A percentile compares a stretch with the other conserved stretches of the same genome.
These are phyloP conservation scores for Tolmerus cingulatus DNA, from an alignment of 2,888 invertebrate genomes.

Conservation along the genomic window DNA sequence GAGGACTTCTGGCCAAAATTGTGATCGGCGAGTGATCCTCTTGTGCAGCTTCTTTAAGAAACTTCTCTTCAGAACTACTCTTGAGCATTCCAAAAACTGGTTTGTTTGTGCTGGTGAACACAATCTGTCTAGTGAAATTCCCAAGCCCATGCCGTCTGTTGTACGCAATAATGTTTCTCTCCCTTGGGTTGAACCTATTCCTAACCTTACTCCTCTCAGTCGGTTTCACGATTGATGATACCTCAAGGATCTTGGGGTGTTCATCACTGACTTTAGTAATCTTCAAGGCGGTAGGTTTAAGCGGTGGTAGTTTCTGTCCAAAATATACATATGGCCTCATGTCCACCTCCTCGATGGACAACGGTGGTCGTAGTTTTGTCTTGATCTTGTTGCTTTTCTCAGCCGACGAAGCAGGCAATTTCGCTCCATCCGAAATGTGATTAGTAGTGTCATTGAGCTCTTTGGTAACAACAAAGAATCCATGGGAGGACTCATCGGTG, in stretches of 20 bases:
- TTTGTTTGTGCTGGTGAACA: not conserved
- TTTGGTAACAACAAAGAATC: conserved; percentile 61
- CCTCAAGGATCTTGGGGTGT: conserved; percentile 67
- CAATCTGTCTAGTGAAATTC: conserved; percentile 55
- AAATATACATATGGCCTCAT: conserved; percentile 76
- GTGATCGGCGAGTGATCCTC: conserved; percentile 39
- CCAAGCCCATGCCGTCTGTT: conserved; percentile 55
- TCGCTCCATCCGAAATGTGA: conserved; percentile 57
- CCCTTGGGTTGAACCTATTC: conserved; percentile 47
- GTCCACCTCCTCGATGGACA: conserved; percentile 62
- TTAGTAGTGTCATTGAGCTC: conserved; percentile 61
- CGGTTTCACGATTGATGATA: conserved; percentile 66
- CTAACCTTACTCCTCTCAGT: conserved; percentile 51
- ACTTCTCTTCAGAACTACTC: conserved; percentile 34
- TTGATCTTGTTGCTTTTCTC: conserved; percentile 52
- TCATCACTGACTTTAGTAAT: conserved; percentile 67
- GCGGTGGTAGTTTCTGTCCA: conserved; percentile 70
- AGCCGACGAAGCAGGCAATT: conserved; percentile 47
- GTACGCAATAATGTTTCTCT: conserved; percentile 47
- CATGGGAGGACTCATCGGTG: conserved; percentile 63
- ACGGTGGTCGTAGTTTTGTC: conserved; percentile 52
- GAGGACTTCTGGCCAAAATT: conserved; percentile 31
- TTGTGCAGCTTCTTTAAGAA: not conserved
- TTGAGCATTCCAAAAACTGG: conserved; percentile 4
- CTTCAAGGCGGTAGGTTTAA: conserved; percentile 57